Base-by-base conservation (phyloP, 2,888 invertebrate species). In the Drosophila antonietae region DNA sequence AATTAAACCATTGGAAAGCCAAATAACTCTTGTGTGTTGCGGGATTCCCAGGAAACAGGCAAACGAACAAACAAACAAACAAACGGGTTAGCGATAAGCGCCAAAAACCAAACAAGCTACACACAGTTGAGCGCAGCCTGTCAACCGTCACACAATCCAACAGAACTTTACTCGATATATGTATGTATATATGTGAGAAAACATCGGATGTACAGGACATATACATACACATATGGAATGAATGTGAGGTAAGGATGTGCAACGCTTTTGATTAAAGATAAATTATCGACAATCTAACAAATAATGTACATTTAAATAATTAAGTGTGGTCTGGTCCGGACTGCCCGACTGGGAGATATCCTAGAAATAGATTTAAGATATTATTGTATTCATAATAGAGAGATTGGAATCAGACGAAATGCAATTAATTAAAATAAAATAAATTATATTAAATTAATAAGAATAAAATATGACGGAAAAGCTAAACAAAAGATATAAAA, bases 1-100 rank as follows among this genome's bases (percentile, higher is more conserved):
- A 87, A 87, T 87, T 87, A 87, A 86, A 86, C 86, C 86, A 88
- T 86, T 86, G 79, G 81, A 86, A 88, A 86, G 87, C 86, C 86
- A 90, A 87, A 87, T 87, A 87, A 90, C 90, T 87, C 89, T 81
- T 85, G 81, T 81, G 80, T 83, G 74, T 73, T 75, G 73, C 69
- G 83, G 77, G 79, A 73, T 68, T 75, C 66, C 55, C 71, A 71
- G 75, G 57, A 52, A 63, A 66, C 80, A 58, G 66, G 53, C 62
- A 75, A 61, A 52, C 33, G 55, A 46, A 65, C 61, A 72, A 55
- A 35, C 35, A 52, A 51, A 73, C 60, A 69, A 61, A 70, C 63
- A 65, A 58, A 53, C 68, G 65, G 49, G 49, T 73, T 73, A 72
- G 73, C 65, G 73, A 55, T 72, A 73, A 72, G 73, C 73, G 65